Evolutionary conservation across 2,113 vertebrate species (phyloP).

Genomic region (Engraulis encrasicolus): DNA sequence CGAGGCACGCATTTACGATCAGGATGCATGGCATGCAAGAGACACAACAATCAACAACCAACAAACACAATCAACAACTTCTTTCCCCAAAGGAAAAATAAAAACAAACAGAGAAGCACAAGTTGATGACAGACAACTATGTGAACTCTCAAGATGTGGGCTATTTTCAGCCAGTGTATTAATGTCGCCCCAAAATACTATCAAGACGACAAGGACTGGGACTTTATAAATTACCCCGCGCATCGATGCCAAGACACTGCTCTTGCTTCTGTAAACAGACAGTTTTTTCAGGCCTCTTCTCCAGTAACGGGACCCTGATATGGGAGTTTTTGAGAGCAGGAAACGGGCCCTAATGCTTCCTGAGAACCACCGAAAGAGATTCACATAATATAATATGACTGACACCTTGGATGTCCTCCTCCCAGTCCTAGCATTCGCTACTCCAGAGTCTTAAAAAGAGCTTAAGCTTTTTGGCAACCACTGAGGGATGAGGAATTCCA

Average conservation of each 20-base stretch:
- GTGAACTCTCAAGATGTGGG: constrained; percentile 23
- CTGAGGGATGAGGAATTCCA: constrained; percentile 51
- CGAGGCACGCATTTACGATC: neutral
- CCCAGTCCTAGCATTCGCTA: constrained; percentile 44
- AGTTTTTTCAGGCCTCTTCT: constrained; percentile 16
- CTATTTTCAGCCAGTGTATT: constrained; percentile 41
- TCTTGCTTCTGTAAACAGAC: constrained; percentile 36
- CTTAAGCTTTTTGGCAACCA: constrained; percentile 51
- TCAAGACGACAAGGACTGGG: constrained; percentile 36
- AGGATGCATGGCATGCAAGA: neutral
- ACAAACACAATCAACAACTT: neutral
- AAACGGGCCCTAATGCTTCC: constrained; percentile 39
- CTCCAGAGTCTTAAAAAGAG: constrained; percentile 35
- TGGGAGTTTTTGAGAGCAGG: constrained; percentile 26
- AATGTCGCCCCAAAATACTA: constrained; percentile 39
- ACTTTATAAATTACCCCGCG: constrained; percentile 40
- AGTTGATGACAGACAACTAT: neutral
- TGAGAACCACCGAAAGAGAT: constrained; percentile 19
- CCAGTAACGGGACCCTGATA: constrained; percentile 39
- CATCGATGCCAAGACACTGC: constrained; percentile 34
- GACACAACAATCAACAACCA: constrained; percentile 7
- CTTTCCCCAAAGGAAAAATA: constrained; percentile 18
- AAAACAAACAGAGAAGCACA: neutral
- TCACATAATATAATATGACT: constrained; percentile 23
- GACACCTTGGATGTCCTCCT: constrained; percentile 27